Base-by-base conservation (phyloP, 2,113 vertebrate species). In the Willisornis vidua region DNA sequence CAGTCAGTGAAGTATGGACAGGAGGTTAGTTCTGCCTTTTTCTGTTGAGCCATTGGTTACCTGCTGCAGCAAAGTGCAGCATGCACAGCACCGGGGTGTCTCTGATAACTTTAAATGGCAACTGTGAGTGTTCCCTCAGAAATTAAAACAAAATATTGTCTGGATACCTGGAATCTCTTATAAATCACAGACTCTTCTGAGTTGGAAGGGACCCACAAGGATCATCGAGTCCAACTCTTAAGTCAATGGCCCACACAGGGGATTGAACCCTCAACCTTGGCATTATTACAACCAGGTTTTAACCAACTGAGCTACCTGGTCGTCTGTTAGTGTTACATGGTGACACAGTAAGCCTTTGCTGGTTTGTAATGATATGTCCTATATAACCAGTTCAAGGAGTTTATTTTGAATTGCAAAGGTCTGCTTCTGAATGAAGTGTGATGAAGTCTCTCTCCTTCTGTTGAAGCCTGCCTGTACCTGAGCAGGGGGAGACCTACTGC, bases 1-100 rank as follows among this genome's bases (percentile, higher is more conserved):
- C 98, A 97, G 78, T 92, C 97, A 4, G 91, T 98, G 72, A 97
- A 98, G 12, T 98, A 98, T 3, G 98, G 98, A 39, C 99, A 99
- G 67, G 99, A 99, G 99, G 99, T 99, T 73, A 95, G 98, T 96
- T 37, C 39, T 14, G 14, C 16, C 9, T 25, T 67, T 79, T 86
- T 52, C 54, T 39, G 18, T 43, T 0, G 1, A 55, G 35, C 14
- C 55, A 41, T 57, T 22, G 35, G 48, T 66, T 89, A 49, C 79
- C 85, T 80, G 79, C 19, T 63, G 74, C 74, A 39, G 26, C 46
- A 14, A 29, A 72, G 63, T 12, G 71, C 67, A 85, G 48, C 45
- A 7, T 26, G 0, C 39, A 9, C 4, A 57, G 48, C 23, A 0
- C 54, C 72, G 79, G 49, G 19, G 3, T 33, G 25, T 45, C 22